phyloP scores from a whole-genome alignment of 2,888 invertebrate genomes.

The Tillus elongatus region DNA sequence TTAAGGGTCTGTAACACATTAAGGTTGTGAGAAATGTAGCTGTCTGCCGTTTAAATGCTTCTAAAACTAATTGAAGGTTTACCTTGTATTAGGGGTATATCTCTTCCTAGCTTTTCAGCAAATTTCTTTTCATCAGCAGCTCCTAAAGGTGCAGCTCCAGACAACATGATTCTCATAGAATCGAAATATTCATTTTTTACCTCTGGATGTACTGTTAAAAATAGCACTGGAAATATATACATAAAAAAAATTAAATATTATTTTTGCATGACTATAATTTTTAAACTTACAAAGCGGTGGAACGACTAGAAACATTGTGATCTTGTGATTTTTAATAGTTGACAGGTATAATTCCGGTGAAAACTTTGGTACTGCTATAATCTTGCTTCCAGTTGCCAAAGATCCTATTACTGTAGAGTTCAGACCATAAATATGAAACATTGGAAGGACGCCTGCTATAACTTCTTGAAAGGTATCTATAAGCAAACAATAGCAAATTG shows the following conservation, averaged over 20 bases:
- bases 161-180: constrained; percentile 5
- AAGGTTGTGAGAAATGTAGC: too few species aligned
- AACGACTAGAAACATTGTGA: neutral
- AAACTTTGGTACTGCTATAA: neutral
- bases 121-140: constrained; percentile 11
- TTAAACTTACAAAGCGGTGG: constrained; percentile 12
- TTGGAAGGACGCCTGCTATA: neutral
- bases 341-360: neutral
- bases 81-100: constrained; percentile 13
- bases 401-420: neutral
- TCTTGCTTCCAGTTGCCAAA: neutral
- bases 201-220: constrained; percentile 12
- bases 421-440: constrained; percentile 6
- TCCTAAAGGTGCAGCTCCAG: constrained; percentile 13
- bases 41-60: too few species aligned
- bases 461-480: constrained; percentile 1
- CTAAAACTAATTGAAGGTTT: too few species aligned
- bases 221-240: constrained; percentile 10
- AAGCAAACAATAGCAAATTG: too few species aligned
- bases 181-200: constrained; percentile 11
- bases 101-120: constrained; percentile 8
- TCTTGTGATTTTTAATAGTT: neutral
- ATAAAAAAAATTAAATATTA: constrained; percentile 2
- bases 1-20: too few species aligned
- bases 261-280: neutral